Evolutionary conservation across 2,797 vertebrate species (phyloP), one percentile per base, ranked within the genome.

Genomic region (Poecilia gillii): DNA sequence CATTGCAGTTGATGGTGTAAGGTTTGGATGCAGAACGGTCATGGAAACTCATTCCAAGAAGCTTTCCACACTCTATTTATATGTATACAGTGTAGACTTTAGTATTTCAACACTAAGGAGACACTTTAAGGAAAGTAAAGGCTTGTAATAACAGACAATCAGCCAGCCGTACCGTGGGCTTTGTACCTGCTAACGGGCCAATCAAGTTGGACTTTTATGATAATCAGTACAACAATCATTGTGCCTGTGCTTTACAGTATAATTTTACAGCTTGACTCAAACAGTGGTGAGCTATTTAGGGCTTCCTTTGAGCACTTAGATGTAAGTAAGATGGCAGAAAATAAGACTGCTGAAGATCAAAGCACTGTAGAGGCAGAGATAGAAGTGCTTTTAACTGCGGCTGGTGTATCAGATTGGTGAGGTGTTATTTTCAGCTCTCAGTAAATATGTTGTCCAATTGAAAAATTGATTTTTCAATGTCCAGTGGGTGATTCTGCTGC

Each of bases 161-260:
- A 71, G 18, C 20, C 47, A 53, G 9, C 66, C 13, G 12, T 70
- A 70, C 23, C 2, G 5, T 72, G 68, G 25, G 68, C 68, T 46
- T n/a, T 28, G n/a, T 46, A 51, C 46, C 55, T 77, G 64, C 64
- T 80, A 13, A 2, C 68, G 55, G 23, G 8, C 20, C 75, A 84
- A 74, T 68, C 49, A 68, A 31, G 71, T 47, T 75, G 73, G 73
- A 72, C 64, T 55, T 78, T 0, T 25, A 51, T 28, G 36, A 71
- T 62, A 74, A 70, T 77, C 51, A 36, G 0, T 2, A 43, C 39
- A 83, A 46, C 57, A 83, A 73, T 76, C 36, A 79, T 23, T 23
- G 28, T 72, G 46, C 7, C 57, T 47, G 46, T n/a, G 12, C 73
- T 72, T 76, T 76, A 75, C 70, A 28, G 31, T 73, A n/a, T 36